phyloP scores from a whole-genome alignment of 2,797 vertebrate genomes.

The Mormyrops boulengeri region DNA sequence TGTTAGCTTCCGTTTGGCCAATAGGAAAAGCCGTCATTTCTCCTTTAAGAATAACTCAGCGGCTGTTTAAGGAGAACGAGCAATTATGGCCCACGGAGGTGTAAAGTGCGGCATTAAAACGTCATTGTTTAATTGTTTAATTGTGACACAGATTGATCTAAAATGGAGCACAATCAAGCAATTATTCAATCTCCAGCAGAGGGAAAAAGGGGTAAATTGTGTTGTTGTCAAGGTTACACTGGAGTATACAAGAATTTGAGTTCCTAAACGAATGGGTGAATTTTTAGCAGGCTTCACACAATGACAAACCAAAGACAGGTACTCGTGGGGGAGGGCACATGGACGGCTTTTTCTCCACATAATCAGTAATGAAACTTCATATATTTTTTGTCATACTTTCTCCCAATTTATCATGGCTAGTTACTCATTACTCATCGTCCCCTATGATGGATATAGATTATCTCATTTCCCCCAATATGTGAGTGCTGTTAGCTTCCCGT shows the following conservation, averaged over 20 bases:
- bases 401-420: too few species aligned
- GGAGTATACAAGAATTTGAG: neutral
- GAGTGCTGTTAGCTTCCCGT: neutral
- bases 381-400: neutral
- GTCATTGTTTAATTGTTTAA: constrained; percentile 9
- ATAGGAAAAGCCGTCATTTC: neutral
- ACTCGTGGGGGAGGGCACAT: neutral
- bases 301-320: neutral
- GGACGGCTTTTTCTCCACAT: neutral
- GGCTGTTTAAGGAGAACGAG: neutral
- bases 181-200: neutral
- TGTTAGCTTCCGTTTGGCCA: neutral
- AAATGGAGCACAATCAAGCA: constrained; percentile 11
- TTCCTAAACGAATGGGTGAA: neutral
- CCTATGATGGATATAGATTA: neutral
- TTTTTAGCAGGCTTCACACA: neutral
- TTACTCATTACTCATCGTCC: neutral
- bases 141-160: constrained; percentile 4
- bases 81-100: neutral
- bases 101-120: neutral
- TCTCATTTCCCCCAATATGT: neutral
- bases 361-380: neutral
- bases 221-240: constrained; percentile 23
- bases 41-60: neutral
- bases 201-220: neutral